phyloP scores from a whole-genome alignment of 2,888 invertebrate genomes.

The Helicoverpa assulta region DNA sequence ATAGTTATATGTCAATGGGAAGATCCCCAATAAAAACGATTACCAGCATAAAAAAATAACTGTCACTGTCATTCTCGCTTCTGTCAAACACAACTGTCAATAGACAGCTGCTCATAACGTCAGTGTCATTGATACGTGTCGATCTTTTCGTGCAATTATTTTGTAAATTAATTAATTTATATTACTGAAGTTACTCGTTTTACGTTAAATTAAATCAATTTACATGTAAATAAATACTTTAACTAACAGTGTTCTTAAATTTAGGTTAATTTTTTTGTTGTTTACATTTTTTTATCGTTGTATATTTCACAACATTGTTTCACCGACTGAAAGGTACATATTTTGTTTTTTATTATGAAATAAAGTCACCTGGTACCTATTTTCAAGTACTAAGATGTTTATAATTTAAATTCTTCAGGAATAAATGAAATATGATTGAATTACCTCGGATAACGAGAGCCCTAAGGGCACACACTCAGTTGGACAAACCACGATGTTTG shows the following conservation, averaged over 20 bases:
- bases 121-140: slow-evolving; percentile 46
- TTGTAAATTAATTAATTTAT: slow-evolving; percentile 17
- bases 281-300: slow-evolving; percentile 18
- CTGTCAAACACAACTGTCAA: slow-evolving; percentile 19
- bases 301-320: slow-evolving; percentile 55
- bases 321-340: slow-evolving; percentile 26
- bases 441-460: slow-evolving; percentile 92
- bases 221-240: slow-evolving; percentile 15
- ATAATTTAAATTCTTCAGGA: slow-evolving; percentile 10
- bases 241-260: background rate
- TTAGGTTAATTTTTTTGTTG: background rate
- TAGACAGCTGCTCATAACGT: slow-evolving; percentile 37
- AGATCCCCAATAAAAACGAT: background rate
- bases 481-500: slow-evolving; percentile 85
- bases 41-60: slow-evolving; percentile 30
- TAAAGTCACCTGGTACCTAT: background rate
- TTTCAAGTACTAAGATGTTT: background rate
- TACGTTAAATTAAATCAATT: background rate
- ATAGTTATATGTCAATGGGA: too few species aligned
- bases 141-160: slow-evolving; percentile 29
- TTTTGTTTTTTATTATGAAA: slow-evolving; percentile 8
- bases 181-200: background rate
- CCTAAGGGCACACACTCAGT: slow-evolving; percentile 91
- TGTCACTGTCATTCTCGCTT: slow-evolving; percentile 17
- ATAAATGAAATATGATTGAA: slow-evolving; percentile 75